Conservation (phyloP, 2,888 invertebrate species). For the Heliconius sara region DNA sequence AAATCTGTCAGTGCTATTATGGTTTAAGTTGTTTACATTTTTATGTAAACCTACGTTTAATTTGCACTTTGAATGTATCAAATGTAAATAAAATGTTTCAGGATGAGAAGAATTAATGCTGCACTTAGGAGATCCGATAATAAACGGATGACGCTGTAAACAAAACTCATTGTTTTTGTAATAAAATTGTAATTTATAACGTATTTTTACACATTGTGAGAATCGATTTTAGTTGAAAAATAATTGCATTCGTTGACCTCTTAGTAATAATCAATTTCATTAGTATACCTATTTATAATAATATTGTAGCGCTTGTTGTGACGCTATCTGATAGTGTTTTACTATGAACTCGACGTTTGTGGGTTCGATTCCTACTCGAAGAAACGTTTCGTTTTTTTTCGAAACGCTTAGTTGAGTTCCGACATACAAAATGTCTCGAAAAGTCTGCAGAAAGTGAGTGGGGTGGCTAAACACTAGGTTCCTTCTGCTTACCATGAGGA, state of each 20-base stretch:
- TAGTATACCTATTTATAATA: too few relatives aligned
- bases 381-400: too few relatives aligned
- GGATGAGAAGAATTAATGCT: constrained; percentile 18
- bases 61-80: constrained; percentile 14
- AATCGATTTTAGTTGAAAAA: not conserved
- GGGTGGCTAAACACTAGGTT: too few relatives aligned
- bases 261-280: too few relatives aligned
- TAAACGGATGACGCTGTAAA: constrained; percentile 16
- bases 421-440: too few relatives aligned
- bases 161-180: constrained; percentile 16
- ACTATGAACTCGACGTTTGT: too few relatives aligned
- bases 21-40: constrained; percentile 21
- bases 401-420: too few relatives aligned
- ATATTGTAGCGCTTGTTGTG: too few relatives aligned
- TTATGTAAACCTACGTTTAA: constrained; percentile 16
- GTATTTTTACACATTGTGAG: not conserved
- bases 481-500: too few relatives aligned
- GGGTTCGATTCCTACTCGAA: too few relatives aligned
- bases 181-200: constrained; percentile 15
- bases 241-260: not conserved
- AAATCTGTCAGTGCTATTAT: constrained; percentile 5
- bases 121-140: constrained; percentile 28
- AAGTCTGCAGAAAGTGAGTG: too few relatives aligned
- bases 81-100: constrained; percentile 20
- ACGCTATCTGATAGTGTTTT: too few relatives aligned